Base-by-base conservation (phyloP, 2,113 vertebrate species). In the Odontophorus gujanensis region DNA sequence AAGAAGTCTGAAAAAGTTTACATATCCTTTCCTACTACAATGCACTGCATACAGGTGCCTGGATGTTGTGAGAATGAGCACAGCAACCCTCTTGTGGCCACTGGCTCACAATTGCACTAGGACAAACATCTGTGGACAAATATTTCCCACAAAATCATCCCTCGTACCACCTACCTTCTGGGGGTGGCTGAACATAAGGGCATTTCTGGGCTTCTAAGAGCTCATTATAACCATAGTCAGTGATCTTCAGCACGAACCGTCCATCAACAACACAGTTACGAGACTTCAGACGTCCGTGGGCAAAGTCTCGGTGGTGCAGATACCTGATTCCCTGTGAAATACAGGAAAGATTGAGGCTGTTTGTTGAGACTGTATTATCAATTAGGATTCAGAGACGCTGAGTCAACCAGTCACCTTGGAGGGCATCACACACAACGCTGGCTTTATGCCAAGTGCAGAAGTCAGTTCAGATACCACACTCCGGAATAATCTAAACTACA, bases 211-310 rank as follows among this genome's bases (percentile, higher is more conserved):
- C 97, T 78, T 98, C 98, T 72, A 99, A 94, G 30, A 99, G 96
- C 73, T 99, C 98, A 1, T 98, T 98, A 81, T 98, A 99, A 19
- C 98, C 98, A 25, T 99, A 98, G 96, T 99, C 98, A 7, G 98
- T 99, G 88, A 99, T 98, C 97, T 99, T 99, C 74, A 99, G 96
- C 69, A 99, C 99, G 93, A 99, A 99, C 50, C 98, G 97, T 1
- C 99, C 99, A 4, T 99, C 98, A 67, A 99, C 99, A 72, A 99
- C 98, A 92, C 98, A 99, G 96, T 99, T 99, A 21, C 98, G 96
- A 61, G 98, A 99, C 92, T 99, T 99, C 66, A 99, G 97, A 71
- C 97, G 98, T 43, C 99, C 98, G 4, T 99, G 98, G 75, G 98
- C 94, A 92, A 99, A 98, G 9, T 98, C 98, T 92, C 97, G 97